Conservation (phyloP, 2,888 invertebrate species). For the Keiferia lycopersicella region DNA sequence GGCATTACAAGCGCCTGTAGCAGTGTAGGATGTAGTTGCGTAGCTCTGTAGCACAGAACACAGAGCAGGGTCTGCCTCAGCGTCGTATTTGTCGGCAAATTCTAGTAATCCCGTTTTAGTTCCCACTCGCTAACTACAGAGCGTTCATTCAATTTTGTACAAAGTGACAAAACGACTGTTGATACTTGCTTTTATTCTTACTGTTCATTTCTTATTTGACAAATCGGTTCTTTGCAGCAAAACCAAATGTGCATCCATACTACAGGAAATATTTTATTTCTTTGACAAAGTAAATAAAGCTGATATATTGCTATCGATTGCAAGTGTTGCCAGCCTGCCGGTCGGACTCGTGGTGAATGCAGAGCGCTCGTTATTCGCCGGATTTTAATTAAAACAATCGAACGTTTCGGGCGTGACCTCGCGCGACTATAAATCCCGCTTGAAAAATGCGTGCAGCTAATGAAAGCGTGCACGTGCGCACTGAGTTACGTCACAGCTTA, state of each 20-base stretch:
- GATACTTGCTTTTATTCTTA: slow-evolving; percentile 2
- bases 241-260: neutral
- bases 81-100: slow-evolving; percentile 14
- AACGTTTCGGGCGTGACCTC: slow-evolving; percentile 13
- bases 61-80: neutral
- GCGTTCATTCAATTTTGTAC: slow-evolving; percentile 5
- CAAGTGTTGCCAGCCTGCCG: neutral
- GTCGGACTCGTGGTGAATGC: neutral
- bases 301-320: neutral
- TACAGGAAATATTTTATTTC: neutral
- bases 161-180: slow-evolving; percentile 14
- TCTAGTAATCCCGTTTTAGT: slow-evolving; percentile 11
- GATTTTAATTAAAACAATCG: slow-evolving; percentile 23
- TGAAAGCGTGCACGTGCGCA: slow-evolving; percentile 18
- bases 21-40: neutral
- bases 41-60: neutral
- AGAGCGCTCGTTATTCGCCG: slow-evolving; percentile 13
- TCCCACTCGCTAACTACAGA: slow-evolving; percentile 6
- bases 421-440: slow-evolving; percentile 7
- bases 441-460: slow-evolving; percentile 21
- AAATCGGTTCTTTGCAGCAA: too few relatives aligned
- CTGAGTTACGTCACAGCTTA: slow-evolving; percentile 10
- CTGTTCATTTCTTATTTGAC: neutral
- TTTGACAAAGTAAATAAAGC: neutral
- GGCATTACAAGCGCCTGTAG: neutral